A percentile compares a stretch with the other conserved stretches of the same genome.
These are phyloP conservation scores for Gadus chalcogrammus DNA, from an alignment of 2,113 vertebrate genomes.

Conservation along the genomic window DNA sequence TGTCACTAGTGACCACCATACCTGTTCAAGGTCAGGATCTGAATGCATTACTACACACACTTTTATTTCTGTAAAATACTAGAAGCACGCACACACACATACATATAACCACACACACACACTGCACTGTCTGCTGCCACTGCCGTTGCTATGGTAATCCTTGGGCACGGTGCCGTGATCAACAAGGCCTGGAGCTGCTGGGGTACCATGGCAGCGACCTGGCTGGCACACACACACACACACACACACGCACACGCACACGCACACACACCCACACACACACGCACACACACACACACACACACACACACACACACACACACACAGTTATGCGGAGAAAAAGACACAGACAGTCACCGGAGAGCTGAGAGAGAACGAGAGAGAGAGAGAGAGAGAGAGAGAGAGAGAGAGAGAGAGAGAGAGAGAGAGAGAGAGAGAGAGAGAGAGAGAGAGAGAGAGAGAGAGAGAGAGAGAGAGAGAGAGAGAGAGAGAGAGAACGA, in stretches of 20 bases:
- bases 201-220: constrained; percentile 70
- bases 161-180: constrained; percentile 63
- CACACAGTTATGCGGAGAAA: neutral
- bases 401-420: neutral
- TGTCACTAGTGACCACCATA: too few relatives aligned
- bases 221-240: constrained; percentile 47
- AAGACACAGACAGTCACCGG: constrained; percentile 7
- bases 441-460: too few relatives aligned
- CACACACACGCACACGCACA: too few relatives aligned
- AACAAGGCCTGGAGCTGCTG: constrained; percentile 62
- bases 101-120: constrained; percentile 41
- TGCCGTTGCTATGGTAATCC: constrained; percentile 67
- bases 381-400: constrained; percentile 3
- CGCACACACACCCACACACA: too few relatives aligned
- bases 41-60: too few relatives aligned
- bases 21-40: too few relatives aligned
- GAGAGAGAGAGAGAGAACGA: neutral
- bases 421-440: too few relatives aligned
- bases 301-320: too few relatives aligned
- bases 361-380: neutral
- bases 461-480: too few relatives aligned
- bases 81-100: constrained; percentile 32
- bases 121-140: constrained; percentile 59
- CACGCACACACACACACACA: too few relatives aligned
- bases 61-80: neutral